Percentiles rank a stretch among this genome's conserved stretches.
Conservation (phyloP, 2,797 vertebrate species). For the Sandelia bainsii region DNA sequence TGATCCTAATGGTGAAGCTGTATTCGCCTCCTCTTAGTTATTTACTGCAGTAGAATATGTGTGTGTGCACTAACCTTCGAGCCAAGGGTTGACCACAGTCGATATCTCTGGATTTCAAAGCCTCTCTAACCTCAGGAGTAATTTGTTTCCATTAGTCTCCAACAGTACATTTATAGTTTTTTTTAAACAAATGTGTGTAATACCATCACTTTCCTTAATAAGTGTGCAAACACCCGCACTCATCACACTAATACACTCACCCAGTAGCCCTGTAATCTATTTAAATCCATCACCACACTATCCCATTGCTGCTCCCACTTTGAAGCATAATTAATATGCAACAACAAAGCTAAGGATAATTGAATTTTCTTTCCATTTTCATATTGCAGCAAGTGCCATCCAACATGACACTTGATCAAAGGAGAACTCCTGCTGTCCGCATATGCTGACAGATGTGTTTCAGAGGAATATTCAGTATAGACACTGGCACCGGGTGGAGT, state of each 20-base stretch:
- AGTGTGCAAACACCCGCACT: constrained; percentile 27
- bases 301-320: constrained; percentile 47
- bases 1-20: background rate
- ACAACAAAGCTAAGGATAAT: constrained; percentile 69
- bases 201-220: constrained; percentile 22
- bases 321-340: constrained; percentile 75
- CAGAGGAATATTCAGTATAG: constrained; percentile 43
- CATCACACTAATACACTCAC: constrained; percentile 27
- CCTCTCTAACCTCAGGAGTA: constrained; percentile 1
- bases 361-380: constrained; percentile 74
- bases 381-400: constrained; percentile 53
- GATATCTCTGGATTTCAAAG: constrained; percentile 16
- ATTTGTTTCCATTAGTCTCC: constrained; percentile 22
- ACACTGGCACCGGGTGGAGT: background rate
- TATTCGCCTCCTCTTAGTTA: background rate
- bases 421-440: constrained; percentile 46
- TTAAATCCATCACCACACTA: constrained; percentile 53
- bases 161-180: constrained; percentile 11
- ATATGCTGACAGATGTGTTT: constrained; percentile 66
- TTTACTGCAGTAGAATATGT: constrained; percentile 2
- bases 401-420: constrained; percentile 68
- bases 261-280: constrained; percentile 36
- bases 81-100: constrained; percentile 1
- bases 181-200: constrained; percentile 33
- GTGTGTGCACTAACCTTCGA: background rate